Percentiles rank a stretch among this genome's conserved stretches.
Conservation (phyloP, 1,140 invertebrate species). For the Drosophila athabasca region DNA sequence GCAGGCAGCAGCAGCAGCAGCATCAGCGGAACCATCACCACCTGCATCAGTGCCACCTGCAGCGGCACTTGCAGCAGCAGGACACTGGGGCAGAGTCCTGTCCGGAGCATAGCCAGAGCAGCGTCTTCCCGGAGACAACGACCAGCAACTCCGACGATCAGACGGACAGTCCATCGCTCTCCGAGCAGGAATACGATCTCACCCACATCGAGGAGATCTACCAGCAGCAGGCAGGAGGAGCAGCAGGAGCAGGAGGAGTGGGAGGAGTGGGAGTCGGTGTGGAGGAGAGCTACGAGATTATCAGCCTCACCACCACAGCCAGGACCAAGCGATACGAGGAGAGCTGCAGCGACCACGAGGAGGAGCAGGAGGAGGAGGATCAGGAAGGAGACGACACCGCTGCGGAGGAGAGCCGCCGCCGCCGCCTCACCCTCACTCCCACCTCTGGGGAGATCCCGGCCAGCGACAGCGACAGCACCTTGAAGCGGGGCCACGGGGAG, state of each 20-base stretch:
- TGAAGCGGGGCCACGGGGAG: conserved; percentile 62
- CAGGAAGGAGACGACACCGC: conserved; percentile 10
- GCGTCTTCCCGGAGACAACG: conserved; percentile 78
- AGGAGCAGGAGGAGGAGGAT: conserved; percentile 4
- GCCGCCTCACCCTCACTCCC: conserved; percentile 13
- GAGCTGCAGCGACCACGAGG: conserved; percentile 56
- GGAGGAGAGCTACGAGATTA: conserved; percentile 73
- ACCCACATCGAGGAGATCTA: conserved; percentile 75
- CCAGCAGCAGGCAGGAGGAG: conserved; percentile 36
- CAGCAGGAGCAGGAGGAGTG: conserved; percentile 9
- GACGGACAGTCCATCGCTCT: conserved; percentile 73
- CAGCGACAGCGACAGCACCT: conserved; percentile 61
- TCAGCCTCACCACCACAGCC: conserved; percentile 74
- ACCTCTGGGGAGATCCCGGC: conserved; percentile 26
- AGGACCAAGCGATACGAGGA: conserved; percentile 68
- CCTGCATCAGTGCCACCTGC: conserved; percentile 35
- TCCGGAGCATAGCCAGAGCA: conserved; percentile 79
- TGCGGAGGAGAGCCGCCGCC: conserved; percentile 19
- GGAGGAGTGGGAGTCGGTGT: too few species aligned
- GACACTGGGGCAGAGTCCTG: conserved; percentile 71
- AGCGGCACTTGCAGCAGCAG: conserved; percentile 35
- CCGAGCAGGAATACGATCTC: conserved; percentile 79
- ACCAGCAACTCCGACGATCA: conserved; percentile 81
- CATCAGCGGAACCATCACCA: conserved; percentile 24
- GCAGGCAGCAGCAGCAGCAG: conserved; percentile 57